Evolutionary conservation across 2,888 invertebrate species (phyloP).

Genomic region (Chesias legatella): DNA sequence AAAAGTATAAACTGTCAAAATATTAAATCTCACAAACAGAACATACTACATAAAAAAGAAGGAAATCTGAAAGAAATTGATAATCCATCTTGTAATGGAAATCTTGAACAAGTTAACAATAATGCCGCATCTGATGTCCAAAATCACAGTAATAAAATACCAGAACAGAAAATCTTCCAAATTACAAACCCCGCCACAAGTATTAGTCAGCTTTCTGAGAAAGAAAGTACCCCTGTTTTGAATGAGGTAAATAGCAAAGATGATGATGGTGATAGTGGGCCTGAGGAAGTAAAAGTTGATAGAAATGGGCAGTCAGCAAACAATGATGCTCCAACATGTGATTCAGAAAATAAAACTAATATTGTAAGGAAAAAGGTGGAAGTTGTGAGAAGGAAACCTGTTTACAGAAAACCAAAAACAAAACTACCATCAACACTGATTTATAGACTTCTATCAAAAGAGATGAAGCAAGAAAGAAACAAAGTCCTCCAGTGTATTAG

Average conservation of each 20-base stretch:
- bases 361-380: conserved; percentile 17
- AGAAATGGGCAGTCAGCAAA: conserved; percentile 12
- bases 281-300: conserved; percentile 57
- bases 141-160: too few species aligned
- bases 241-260: conserved; percentile 2
- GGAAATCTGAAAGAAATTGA: too few species aligned
- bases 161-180: too few species aligned
- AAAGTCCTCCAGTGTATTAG: conserved; percentile 92
- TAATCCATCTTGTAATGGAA: too few species aligned
- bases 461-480: conserved; percentile 93
- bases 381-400: conserved; percentile 22
- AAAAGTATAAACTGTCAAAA: too few species aligned
- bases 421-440: conserved; percentile 81
- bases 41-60: too few species aligned
- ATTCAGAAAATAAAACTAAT: conserved; percentile 1
- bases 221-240: background rate
- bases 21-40: too few species aligned
- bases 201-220: background rate
- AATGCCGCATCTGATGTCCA: too few species aligned
- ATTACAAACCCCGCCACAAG: too few species aligned
- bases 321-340: background rate
- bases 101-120: too few species aligned
- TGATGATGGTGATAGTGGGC: conserved; percentile 63
- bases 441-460: conserved; percentile 85
- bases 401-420: conserved; percentile 31